Percentiles rank a stretch among this genome's conserved stretches.
Evolutionary conservation across 2,888 invertebrate species (phyloP).

Genomic region (Geotrupes spiniger): DNA sequence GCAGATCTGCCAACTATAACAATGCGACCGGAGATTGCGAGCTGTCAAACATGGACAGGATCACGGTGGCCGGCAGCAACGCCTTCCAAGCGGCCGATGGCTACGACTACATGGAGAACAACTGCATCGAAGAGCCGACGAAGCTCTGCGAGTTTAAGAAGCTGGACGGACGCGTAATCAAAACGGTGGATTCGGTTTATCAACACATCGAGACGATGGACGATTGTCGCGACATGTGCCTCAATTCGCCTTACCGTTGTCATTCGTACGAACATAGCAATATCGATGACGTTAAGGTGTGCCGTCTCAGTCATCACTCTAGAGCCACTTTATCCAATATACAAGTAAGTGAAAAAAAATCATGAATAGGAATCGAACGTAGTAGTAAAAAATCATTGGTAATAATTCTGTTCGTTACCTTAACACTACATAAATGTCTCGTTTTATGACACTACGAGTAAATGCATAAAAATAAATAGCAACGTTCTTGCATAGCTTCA

Average conservation of each 20-base stretch:
- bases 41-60: slow-evolving; percentile 87
- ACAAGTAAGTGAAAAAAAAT: slow-evolving; percentile 60
- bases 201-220: slow-evolving; percentile 84
- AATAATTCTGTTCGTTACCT: no score
- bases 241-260: slow-evolving; percentile 86
- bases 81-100: slow-evolving; percentile 60
- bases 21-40: slow-evolving; percentile 83
- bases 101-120: slow-evolving; percentile 85
- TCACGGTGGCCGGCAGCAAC: slow-evolving; percentile 80
- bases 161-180: slow-evolving; percentile 79
- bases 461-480: no score
- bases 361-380: no score
- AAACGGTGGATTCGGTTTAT: slow-evolving; percentile 91
- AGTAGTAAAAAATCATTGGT: no score
- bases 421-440: no score
- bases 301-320: slow-evolving; percentile 88
- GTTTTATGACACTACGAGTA: no score
- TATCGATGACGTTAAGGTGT: slow-evolving; percentile 83
- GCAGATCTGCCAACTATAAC: slow-evolving; percentile 88
- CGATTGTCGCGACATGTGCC: slow-evolving; percentile 84
- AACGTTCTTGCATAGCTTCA: no score
- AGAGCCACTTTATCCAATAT: slow-evolving; percentile 85
- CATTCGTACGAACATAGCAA: slow-evolving; percentile 94
- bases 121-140: slow-evolving; percentile 91
- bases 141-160: slow-evolving; percentile 93